A percentile compares a stretch with the other conserved stretches of the same genome.
Conservation (phyloP, 2,113 vertebrate species). For the Apaloderma vittatum region DNA sequence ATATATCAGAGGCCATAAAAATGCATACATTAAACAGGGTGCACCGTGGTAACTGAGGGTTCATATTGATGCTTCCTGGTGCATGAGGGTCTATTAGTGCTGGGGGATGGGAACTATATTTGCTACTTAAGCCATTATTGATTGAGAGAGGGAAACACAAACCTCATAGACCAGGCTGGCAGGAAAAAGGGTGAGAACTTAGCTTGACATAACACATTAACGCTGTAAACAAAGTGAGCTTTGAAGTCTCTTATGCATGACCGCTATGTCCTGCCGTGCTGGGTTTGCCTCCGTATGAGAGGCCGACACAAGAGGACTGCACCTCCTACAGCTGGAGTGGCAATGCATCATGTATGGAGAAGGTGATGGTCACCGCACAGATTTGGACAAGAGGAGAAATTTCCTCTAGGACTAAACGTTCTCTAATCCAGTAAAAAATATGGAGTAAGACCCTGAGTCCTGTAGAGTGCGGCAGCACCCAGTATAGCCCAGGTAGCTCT, state of each 20-base stretch:
- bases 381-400: neutral
- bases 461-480: neutral
- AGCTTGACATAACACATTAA: constrained; percentile 45
- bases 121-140: constrained; percentile 67
- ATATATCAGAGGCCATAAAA: constrained; percentile 66
- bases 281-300: neutral
- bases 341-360: neutral
- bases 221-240: constrained; percentile 24
- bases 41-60: neutral
- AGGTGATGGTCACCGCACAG: neutral
- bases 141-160: constrained; percentile 61
- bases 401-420: neutral
- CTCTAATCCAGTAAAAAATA: neutral
- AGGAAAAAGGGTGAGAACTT: constrained; percentile 69
- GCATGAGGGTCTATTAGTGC: constrained; percentile 23
- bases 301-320: neutral
- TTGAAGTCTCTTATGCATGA: constrained; percentile 4
- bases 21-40: constrained; percentile 49
- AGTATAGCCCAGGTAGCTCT: neutral
- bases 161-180: constrained; percentile 23
- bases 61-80: constrained; percentile 44
- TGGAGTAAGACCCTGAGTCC: neutral
- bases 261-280: neutral
- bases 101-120: neutral
- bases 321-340: neutral